These are phyloP conservation scores for Pilophorus perplexus DNA, from an alignment of 2,888 invertebrate genomes.

Conservation along the genomic window DNA sequence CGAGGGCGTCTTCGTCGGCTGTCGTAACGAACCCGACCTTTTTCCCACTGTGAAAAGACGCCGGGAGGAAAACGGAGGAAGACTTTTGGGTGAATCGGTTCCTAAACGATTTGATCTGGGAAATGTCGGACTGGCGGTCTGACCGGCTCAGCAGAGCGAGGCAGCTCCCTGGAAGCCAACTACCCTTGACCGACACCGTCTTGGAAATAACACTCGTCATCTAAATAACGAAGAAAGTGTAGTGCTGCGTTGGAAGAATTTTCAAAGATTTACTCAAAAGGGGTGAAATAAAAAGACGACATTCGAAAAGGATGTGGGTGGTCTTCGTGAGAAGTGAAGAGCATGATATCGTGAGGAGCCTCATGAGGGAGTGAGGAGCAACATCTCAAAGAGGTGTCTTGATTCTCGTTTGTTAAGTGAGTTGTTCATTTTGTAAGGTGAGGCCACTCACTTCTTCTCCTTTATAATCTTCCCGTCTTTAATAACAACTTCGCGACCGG, in stretches of 20 bases:
- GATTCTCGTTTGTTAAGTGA: conserved; percentile 22
- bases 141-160: background rate
- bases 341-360: conserved; percentile 17
- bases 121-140: background rate
- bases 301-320: conserved; percentile 13
- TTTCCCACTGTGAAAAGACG: too few species aligned
- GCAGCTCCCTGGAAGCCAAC: background rate
- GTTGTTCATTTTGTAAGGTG: conserved; percentile 12
- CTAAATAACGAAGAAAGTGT: too few species aligned
- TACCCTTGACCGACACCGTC: background rate
- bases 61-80: background rate
- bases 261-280: background rate
- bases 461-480: conserved; percentile 20
- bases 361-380: too few species aligned
- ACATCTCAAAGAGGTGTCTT: conserved; percentile 3
- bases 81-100: background rate
- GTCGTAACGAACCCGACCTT: too few species aligned
- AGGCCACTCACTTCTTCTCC: too few species aligned
- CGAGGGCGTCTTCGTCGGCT: too few species aligned
- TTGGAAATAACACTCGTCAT: background rate
- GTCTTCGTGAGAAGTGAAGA: too few species aligned
- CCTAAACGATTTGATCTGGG: background rate
- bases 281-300: background rate
- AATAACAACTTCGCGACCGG: conserved; percentile 4
- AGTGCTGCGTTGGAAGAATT: too few species aligned